Conservation (phyloP, 2,797 vertebrate genomes). For the Phoxinus dragarum region DNA sequence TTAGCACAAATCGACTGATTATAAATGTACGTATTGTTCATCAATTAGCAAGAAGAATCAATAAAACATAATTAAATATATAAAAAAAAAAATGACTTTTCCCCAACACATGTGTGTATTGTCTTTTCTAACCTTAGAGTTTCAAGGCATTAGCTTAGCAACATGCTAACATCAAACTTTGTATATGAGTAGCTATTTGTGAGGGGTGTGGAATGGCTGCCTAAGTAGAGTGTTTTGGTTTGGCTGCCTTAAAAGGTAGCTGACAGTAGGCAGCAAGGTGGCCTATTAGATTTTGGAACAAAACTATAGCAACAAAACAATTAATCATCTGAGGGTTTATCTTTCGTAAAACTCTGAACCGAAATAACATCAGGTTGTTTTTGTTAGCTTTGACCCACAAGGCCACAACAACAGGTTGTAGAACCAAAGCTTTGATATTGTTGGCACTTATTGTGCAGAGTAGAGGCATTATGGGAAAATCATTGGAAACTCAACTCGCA, state of each 20-base stretch:
- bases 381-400: not conserved
- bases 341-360: not conserved
- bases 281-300: not conserved
- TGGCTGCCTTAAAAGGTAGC: not conserved
- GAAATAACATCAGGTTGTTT: not conserved
- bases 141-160: not conserved
- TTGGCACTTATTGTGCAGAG: not conserved
- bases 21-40: not conserved
- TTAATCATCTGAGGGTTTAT: not conserved
- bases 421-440: not conserved
- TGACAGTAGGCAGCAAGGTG: not conserved
- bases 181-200: not conserved
- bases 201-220: not conserved
- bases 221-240: not conserved
- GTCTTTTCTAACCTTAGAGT: not conserved
- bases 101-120: not conserved
- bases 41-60: not conserved
- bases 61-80: not conserved
- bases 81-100: not conserved
- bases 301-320: not conserved
- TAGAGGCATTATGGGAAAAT: conserved; percentile 22
- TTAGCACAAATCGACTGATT: not conserved
- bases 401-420: not conserved
- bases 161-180: not conserved
- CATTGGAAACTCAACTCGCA: not conserved